These are phyloP conservation scores for Pheosia gnoma DNA, from an alignment of 2,888 invertebrate species.

Conservation along the genomic window DNA sequence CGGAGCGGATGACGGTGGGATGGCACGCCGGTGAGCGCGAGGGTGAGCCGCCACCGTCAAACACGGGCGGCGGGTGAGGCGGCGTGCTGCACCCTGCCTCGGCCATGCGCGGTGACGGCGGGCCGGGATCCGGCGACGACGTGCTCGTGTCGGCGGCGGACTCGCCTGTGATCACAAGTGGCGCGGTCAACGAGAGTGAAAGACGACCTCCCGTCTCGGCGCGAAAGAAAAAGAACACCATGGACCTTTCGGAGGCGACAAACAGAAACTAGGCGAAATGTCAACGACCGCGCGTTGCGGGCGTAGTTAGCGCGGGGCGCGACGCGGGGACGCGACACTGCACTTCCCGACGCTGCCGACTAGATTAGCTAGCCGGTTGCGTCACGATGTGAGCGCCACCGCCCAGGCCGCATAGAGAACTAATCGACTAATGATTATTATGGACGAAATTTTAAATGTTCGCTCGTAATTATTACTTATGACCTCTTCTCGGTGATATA, in stretches of 20 bases:
- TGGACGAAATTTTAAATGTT: conserved; percentile 38
- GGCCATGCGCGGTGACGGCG: conserved; percentile 92
- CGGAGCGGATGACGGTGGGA: conserved; percentile 83
- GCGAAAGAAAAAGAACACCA: conserved; percentile 68
- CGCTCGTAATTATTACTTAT: conserved; percentile 22
- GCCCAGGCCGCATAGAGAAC: conserved; percentile 58
- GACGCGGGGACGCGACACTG: conserved; percentile 83
- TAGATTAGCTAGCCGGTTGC: conserved; percentile 84
- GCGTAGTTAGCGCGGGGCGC: conserved; percentile 75
- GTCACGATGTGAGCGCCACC: conserved; percentile 72
- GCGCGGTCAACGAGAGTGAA: conserved; percentile 59
- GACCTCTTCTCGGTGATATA: conserved; percentile 12
- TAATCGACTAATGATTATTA: conserved; percentile 49
- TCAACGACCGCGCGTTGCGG: conserved; percentile 79
- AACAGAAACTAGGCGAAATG: conserved; percentile 84
- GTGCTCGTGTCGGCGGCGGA: conserved; percentile 97
- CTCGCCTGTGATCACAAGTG: conserved; percentile 87
- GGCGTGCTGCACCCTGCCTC: conserved; percentile 86
- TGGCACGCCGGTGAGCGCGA: conserved; percentile 74
- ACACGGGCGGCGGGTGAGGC: conserved; percentile 83
- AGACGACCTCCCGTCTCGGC: conserved; percentile 46
- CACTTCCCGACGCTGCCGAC: conserved; percentile 83
- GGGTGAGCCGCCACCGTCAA: conserved; percentile 78
- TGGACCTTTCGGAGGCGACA: conserved; percentile 71
- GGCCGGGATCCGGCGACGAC: conserved; percentile 95